phyloP scores from a whole-genome alignment of 2,113 vertebrate genomes.

The Clupea harengus region DNA sequence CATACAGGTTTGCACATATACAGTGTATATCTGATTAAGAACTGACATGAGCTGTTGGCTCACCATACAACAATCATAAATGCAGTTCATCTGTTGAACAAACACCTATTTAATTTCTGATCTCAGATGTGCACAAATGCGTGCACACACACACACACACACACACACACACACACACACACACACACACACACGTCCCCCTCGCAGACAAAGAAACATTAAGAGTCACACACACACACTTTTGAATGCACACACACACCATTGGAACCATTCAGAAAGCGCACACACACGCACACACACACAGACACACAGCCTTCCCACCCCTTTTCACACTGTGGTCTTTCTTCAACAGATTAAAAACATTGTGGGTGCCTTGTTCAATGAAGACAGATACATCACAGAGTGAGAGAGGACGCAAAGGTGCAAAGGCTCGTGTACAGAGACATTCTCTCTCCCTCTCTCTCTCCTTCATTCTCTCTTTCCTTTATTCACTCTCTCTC shows the following conservation, averaged over 20 bases:
- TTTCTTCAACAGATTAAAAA: slow-evolving; percentile 60
- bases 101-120: too few species aligned
- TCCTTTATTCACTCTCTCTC: slow-evolving; percentile 16
- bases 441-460: slow-evolving; percentile 1
- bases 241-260: neutral
- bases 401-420: slow-evolving; percentile 32
- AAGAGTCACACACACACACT: neutral
- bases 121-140: too few species aligned
- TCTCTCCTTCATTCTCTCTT: slow-evolving; percentile 41
- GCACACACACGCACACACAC: neutral
- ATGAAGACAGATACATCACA: slow-evolving; percentile 63
- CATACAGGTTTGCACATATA: too few species aligned
- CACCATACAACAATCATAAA: too few species aligned
- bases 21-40: too few species aligned
- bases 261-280: slow-evolving; percentile 55
- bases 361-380: slow-evolving; percentile 49
- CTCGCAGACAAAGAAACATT: too few species aligned
- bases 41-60: too few species aligned
- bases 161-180: neutral
- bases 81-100: too few species aligned
- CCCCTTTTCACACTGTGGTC: slow-evolving; percentile 49
- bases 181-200: neutral
- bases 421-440: neutral
- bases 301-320: slow-evolving; percentile 34
- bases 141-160: neutral